Evolutionary conservation across 2,113 vertebrate species (phyloP).

Genomic region (Boulengerochromis microlepis): DNA sequence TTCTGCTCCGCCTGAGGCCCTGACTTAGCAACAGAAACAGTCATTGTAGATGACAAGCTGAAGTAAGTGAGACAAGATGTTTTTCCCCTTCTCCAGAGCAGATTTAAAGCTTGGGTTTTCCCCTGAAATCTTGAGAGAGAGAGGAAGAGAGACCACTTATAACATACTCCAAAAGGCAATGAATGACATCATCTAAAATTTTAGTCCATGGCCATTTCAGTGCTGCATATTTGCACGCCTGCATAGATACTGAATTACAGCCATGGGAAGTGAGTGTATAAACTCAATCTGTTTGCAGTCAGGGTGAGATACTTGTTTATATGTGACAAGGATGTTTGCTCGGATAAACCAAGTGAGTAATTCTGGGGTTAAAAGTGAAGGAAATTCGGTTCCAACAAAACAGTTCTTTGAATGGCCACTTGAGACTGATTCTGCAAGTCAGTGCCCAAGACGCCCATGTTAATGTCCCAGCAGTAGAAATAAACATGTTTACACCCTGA

Average conservation of each 20-base stretch:
- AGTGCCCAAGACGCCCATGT: not conserved
- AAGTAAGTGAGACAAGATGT: constrained; percentile 6
- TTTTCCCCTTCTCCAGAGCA: not conserved
- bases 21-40: not conserved
- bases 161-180: constrained; percentile 21
- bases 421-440: not conserved
- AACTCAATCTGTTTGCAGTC: not conserved
- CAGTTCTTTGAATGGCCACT: not conserved
- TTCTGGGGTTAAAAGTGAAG: not conserved
- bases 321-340: not conserved
- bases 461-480: not conserved
- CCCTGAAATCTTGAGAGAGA: constrained; percentile 16
- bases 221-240: constrained; percentile 38
- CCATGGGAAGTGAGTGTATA: constrained; percentile 17
- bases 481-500: not conserved
- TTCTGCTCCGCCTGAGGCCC: not conserved
- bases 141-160: not conserved
- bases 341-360: constrained; percentile 2
- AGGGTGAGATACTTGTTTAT: not conserved
- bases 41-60: not conserved
- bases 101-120: constrained; percentile 34
- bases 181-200: constrained; percentile 54
- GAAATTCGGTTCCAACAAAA: not conserved
- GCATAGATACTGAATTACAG: constrained; percentile 31
- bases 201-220: constrained; percentile 27